Conservation (phyloP, 2,888 invertebrate genomes). For the Ypsolopha scabrella region DNA sequence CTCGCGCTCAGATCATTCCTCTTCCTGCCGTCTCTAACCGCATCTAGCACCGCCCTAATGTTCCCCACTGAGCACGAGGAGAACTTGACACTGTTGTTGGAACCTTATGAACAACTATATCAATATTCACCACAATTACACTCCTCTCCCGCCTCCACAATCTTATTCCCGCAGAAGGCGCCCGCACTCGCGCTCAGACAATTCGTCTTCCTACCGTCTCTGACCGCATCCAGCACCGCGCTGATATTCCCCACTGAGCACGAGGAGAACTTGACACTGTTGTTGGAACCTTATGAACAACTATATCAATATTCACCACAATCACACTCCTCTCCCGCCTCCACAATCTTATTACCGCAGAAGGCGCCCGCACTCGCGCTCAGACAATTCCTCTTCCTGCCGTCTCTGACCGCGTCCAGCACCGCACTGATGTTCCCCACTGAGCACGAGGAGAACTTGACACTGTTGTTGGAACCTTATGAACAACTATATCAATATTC, state of each 20-base stretch:
- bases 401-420: conserved; percentile 90
- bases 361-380: conserved; percentile 91
- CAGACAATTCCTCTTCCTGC: conserved; percentile 94
- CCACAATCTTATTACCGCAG: conserved; percentile 99
- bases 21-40: no score
- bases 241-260: conserved; percentile 97
- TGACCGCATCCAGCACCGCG: no score
- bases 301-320: conserved; percentile 68
- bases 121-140: conserved; percentile 89
- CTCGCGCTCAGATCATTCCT: conserved; percentile 92
- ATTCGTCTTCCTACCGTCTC: no score
- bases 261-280: conserved; percentile 91
- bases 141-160: conserved; percentile 97
- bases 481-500: conserved; percentile 6
- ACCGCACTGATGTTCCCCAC: conserved; percentile 95
- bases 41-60: conserved; percentile 96
- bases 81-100: conserved; percentile 98
- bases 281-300: conserved; percentile 72
- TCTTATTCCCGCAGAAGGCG: conserved; percentile 99
- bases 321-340: conserved; percentile 98
- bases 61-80: conserved; percentile 94
- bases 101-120: no score
- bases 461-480: conserved; percentile 83
- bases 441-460: conserved; percentile 93
- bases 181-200: conserved; percentile 91